A percentile compares a stretch with the other conserved stretches of the same genome.
These are phyloP conservation scores for Peromyscus attwateri DNA, from an alignment of 2,797 vertebrate genomes.

Conservation along the genomic window DNA sequence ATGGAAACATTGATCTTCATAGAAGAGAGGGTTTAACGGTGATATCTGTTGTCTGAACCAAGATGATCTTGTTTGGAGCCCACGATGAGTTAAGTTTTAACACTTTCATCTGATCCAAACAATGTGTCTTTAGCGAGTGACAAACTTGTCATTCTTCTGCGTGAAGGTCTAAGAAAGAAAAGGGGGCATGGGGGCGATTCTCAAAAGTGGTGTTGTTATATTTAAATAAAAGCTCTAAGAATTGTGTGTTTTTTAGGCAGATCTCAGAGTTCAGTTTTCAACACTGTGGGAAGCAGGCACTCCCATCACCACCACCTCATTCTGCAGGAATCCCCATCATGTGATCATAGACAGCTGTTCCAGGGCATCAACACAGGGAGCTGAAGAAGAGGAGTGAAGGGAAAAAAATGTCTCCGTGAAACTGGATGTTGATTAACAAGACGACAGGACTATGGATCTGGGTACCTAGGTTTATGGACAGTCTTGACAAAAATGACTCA, in stretches of 20 bases:
- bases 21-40: rapidly evolving
- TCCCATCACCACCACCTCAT: too few relatives aligned
- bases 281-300: too few relatives aligned
- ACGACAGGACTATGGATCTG: background rate
- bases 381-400: background rate
- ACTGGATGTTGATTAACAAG: too few relatives aligned
- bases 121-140: background rate
- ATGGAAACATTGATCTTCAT: background rate
- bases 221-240: background rate
- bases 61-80: background rate
- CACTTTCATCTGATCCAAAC: background rate
- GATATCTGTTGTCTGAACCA: background rate
- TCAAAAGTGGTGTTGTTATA: background rate
- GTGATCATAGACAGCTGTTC: too few relatives aligned
- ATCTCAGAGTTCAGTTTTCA: background rate
- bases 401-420: rapidly evolving
- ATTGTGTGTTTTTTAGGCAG: background rate
- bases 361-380: rapidly evolving
- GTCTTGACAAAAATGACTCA: background rate
- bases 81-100: background rate
- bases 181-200: rapidly evolving
- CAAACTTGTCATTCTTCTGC: background rate
- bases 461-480: background rate
- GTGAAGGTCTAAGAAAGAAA: background rate
- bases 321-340: rapidly evolving